These are phyloP conservation scores for Lucifuga dentata DNA, from an alignment of 2,113 vertebrate genomes.

Conservation along the genomic window DNA sequence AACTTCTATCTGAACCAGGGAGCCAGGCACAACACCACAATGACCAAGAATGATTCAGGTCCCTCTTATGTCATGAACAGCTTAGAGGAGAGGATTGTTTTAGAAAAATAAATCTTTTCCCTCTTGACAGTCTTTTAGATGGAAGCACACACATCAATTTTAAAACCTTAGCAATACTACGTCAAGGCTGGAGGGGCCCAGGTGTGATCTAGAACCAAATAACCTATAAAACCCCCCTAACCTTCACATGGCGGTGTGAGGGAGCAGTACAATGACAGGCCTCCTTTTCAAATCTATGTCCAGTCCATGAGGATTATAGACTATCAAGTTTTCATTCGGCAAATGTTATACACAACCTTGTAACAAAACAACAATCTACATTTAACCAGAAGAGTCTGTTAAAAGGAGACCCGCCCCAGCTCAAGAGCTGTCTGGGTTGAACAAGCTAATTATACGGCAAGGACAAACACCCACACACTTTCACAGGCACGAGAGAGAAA, in stretches of 20 bases:
- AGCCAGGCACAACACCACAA: not conserved
- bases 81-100: slow-evolving; percentile 37
- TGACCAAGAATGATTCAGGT: slow-evolving; percentile 4
- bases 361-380: slow-evolving; percentile 23
- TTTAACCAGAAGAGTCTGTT: slow-evolving; percentile 47
- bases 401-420: slow-evolving; percentile 47
- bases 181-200: slow-evolving; percentile 42
- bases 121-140: slow-evolving; percentile 38
- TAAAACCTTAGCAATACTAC: slow-evolving; percentile 19
- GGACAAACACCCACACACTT: slow-evolving; percentile 72
- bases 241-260: slow-evolving; percentile 43
- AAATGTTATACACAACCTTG: slow-evolving; percentile 14
- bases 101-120: slow-evolving; percentile 32
- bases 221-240: slow-evolving; percentile 64
- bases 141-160: slow-evolving; percentile 48
- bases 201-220: slow-evolving; percentile 62
- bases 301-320: slow-evolving; percentile 1
- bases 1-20: slow-evolving; percentile 24
- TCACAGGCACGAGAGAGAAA: slow-evolving; percentile 39
- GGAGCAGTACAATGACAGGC: slow-evolving; percentile 16
- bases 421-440: slow-evolving; percentile 69
- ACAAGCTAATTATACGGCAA: slow-evolving; percentile 84
- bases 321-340: slow-evolving; percentile 35
- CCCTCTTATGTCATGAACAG: slow-evolving; percentile 9
- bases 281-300: slow-evolving; percentile 21